Conservation (phyloP, 1,140 invertebrate genomes). For the Rhopalosiphum padi region DNA sequence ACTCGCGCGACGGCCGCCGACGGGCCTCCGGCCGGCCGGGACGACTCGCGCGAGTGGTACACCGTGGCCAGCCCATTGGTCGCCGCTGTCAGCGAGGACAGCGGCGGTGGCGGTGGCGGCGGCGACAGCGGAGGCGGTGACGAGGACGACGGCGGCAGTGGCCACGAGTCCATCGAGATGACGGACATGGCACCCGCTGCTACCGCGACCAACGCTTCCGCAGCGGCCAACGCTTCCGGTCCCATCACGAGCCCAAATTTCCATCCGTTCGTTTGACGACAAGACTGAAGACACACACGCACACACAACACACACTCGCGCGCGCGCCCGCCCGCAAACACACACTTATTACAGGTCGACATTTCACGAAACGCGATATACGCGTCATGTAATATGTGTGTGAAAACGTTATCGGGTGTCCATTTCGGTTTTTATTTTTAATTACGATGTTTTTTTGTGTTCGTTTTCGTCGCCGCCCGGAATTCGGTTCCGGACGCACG, state of each 20-base stretch:
- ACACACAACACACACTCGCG: no score
- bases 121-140: background rate
- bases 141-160: background rate
- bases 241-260: background rate
- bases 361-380: background rate
- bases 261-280: constrained; percentile 48
- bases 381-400: background rate
- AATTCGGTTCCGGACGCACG: background rate
- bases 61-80: background rate
- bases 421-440: background rate
- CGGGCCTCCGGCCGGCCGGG: background rate
- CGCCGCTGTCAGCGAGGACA: no score
- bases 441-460: background rate
- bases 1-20: no score
- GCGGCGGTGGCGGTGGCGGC: background rate
- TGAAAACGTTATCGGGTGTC: no score
- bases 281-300: background rate
- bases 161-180: constrained; percentile 35
- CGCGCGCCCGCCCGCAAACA: no score
- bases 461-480: background rate
- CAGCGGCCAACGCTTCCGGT: background rate
- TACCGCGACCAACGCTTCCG: background rate
- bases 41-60: background rate
- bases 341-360: background rate
- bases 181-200: background rate